Conservation (phyloP, 2,113 vertebrate genomes). For the Eclectus roratus region DNA sequence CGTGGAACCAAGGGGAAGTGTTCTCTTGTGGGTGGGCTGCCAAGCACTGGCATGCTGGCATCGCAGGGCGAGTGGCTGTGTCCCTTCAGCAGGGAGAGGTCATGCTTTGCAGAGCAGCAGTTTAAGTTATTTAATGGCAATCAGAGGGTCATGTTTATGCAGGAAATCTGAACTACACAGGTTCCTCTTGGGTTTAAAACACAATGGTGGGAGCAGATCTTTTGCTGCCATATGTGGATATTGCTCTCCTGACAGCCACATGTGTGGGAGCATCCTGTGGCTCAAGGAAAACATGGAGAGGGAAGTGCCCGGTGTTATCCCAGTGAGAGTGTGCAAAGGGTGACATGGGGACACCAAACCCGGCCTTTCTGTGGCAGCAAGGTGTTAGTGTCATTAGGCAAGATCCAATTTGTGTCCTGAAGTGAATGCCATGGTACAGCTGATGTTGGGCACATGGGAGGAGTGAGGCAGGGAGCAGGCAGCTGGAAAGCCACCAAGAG, state of each 20-base stretch:
- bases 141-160: not conserved
- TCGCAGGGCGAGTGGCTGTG: fast-evolving
- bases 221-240: fast-evolving
- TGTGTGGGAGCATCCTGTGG: not conserved
- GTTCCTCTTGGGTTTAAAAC: not conserved
- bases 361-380: not conserved
- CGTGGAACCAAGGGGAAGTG: not conserved
- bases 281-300: fast-evolving
- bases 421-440: not conserved
- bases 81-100: not conserved
- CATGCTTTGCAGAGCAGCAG: not conserved
- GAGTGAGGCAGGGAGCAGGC: not conserved
- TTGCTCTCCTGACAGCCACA: not conserved
- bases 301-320: not conserved
- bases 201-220: not conserved
- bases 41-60: fast-evolving
- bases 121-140: not conserved
- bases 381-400: not conserved
- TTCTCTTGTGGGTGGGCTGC: not conserved
- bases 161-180: not conserved
- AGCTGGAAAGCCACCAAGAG: not conserved
- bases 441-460: not conserved
- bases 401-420: not conserved
- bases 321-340: not conserved
- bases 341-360: not conserved